Percentiles rank a stretch among this genome's conserved stretches.
Conservation (phyloP, 2,113 vertebrate genomes). For the Xiphias gladius region DNA sequence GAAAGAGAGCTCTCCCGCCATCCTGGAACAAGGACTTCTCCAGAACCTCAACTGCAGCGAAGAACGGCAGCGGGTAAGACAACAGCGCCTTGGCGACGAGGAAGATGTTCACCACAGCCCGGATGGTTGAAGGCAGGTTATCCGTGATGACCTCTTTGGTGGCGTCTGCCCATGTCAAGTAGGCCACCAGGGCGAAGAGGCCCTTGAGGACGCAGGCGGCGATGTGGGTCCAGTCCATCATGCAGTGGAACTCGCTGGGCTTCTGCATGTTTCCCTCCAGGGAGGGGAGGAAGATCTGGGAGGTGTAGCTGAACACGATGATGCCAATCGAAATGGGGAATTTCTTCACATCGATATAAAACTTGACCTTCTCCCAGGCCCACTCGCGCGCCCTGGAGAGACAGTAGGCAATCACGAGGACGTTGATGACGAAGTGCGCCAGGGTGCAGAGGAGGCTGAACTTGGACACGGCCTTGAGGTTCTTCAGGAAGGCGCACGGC, state of each 20-base stretch:
- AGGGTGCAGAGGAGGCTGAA: slow-evolving; percentile 96
- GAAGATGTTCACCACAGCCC: slow-evolving; percentile 96
- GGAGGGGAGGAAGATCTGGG: slow-evolving; percentile 98
- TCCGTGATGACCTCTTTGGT: slow-evolving; percentile 99
- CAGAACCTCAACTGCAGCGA: slow-evolving; percentile 96
- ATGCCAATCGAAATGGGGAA: slow-evolving; percentile 98
- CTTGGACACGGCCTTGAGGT: slow-evolving; percentile 96
- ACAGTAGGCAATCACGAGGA: slow-evolving; percentile 97
- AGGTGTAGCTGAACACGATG: slow-evolving; percentile 99
- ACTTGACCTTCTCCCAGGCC: slow-evolving; percentile 99
- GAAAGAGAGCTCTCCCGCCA: slow-evolving; percentile 89
- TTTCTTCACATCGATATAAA: slow-evolving; percentile 98
- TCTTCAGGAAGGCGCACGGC: slow-evolving; percentile 96
- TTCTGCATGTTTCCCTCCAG: slow-evolving; percentile 98
- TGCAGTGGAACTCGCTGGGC: slow-evolving; percentile 96
- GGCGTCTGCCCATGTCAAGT: slow-evolving; percentile 96
- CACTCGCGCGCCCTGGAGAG: slow-evolving; percentile 94
- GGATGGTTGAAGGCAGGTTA: slow-evolving; percentile 95
- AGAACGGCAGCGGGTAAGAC: slow-evolving; percentile 96
- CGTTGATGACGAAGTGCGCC: slow-evolving; percentile 95
- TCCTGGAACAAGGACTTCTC: slow-evolving; percentile 96
- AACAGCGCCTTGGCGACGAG: slow-evolving; percentile 95
- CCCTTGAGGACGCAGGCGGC: slow-evolving; percentile 96
- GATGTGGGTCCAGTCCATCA: slow-evolving; percentile 99
- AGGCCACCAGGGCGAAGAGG: slow-evolving; percentile 95